Conservation (phyloP, 1,140 invertebrate species). For the Drosophila ananassae region DNA sequence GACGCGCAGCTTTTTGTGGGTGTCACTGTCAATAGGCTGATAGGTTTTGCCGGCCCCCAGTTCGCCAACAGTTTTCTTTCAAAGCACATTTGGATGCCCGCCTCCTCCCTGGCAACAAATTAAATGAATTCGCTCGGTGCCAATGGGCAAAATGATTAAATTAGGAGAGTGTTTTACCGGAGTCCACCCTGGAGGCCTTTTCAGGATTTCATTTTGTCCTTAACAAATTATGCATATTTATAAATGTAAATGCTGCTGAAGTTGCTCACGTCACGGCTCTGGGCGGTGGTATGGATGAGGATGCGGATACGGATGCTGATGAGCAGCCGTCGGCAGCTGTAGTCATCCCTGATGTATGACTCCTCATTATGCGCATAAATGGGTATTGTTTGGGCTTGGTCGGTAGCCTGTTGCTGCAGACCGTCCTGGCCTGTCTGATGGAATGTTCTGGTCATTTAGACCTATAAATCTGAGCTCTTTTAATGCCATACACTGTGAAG, state of each 20-base stretch:
- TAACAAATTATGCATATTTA: conserved; percentile 72
- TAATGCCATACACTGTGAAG: conserved; percentile 27
- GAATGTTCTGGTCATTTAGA: conserved; percentile 58
- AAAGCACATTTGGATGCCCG: conserved; percentile 12
- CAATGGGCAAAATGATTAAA: conserved; percentile 73
- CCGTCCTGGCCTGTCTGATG: conserved; percentile 32
- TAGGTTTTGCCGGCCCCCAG: conserved; percentile 37
- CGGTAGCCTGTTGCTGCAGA: conserved; percentile 56
- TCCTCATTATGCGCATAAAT: conserved; percentile 74
- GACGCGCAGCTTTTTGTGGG: conserved; percentile 65
- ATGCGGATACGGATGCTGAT: conserved; percentile 15
- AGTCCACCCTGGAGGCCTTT: conserved; percentile 28
- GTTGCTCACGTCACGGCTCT: neutral
- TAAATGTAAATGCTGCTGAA: conserved; percentile 66
- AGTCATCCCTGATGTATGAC: conserved; percentile 57
- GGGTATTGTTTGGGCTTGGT: conserved; percentile 49
- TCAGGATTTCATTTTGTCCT: conserved; percentile 58
- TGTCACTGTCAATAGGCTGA: conserved; percentile 64
- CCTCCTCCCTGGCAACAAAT: conserved; percentile 37
- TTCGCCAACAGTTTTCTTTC: neutral
- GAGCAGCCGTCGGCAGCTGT: conserved; percentile 44
- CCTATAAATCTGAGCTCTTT: conserved; percentile 58
- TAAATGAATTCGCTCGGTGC: conserved; percentile 50
- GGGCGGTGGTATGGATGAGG: neutral
- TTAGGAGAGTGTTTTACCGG: conserved; percentile 47